Evolutionary conservation across 1,140 invertebrate genomes (phyloP).

Genomic region (Lordiphosa stackelbergi): DNA sequence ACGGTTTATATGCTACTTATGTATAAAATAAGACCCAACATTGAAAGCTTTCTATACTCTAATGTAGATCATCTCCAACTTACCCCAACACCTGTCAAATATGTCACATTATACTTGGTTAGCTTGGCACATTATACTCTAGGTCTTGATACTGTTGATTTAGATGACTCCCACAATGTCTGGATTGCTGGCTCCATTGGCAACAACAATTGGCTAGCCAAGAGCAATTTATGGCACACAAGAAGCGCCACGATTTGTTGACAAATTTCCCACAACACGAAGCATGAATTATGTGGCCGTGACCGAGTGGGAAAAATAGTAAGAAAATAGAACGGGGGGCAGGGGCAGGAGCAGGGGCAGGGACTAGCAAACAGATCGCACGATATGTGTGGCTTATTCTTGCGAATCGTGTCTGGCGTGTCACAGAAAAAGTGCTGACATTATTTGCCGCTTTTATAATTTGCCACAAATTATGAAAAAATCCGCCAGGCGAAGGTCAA

Average conservation of each 20-base stretch:
- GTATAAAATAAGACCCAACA: too few relatives aligned
- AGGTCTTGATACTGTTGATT: neutral
- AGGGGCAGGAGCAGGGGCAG: slow-evolving; percentile 3
- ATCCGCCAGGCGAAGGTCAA: slow-evolving; percentile 42
- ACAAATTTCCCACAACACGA: slow-evolving; percentile 71
- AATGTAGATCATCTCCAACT: too few relatives aligned
- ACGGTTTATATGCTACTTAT: neutral
- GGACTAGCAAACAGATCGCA: slow-evolving; percentile 29
- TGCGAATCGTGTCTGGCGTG: slow-evolving; percentile 52
- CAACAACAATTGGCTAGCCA: slow-evolving; percentile 37
- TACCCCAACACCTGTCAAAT: too few relatives aligned
- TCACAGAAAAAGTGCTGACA: slow-evolving; percentile 36
- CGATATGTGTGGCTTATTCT: slow-evolving; percentile 65
- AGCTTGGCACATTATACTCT: too few relatives aligned
- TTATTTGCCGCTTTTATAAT: slow-evolving; percentile 40
- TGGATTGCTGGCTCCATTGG: slow-evolving; percentile 12
- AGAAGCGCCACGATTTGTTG: slow-evolving; percentile 66
- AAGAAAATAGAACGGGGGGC: slow-evolving; percentile 20
- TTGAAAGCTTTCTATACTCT: too few relatives aligned
- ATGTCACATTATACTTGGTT: too few relatives aligned
- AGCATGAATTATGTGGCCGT: slow-evolving; percentile 71
- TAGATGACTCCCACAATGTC: slow-evolving; percentile 8
- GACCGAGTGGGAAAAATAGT: slow-evolving; percentile 44
- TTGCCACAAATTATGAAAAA: slow-evolving; percentile 60
- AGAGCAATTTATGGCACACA: slow-evolving; percentile 60